A percentile compares a stretch with the other conserved stretches of the same genome.
These are phyloP conservation scores for Myotis yumanensis DNA, from an alignment of 2,113 vertebrate genomes.

Conservation along the genomic window DNA sequence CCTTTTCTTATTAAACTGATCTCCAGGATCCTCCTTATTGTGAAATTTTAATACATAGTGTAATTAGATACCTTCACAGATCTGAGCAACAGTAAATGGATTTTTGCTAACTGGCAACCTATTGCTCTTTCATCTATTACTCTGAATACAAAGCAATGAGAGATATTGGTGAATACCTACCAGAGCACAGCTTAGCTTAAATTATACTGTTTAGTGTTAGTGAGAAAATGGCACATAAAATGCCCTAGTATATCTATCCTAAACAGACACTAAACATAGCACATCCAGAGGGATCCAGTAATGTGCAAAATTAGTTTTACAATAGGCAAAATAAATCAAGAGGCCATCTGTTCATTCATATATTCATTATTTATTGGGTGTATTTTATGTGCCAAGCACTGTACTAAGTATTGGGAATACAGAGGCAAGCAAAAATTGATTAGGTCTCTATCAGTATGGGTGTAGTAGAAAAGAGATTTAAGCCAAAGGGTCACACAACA, in stretches of 20 bases:
- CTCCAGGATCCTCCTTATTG: constrained; percentile 26
- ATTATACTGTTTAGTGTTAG: neutral
- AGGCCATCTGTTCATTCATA: constrained; percentile 27
- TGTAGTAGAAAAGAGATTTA: neutral
- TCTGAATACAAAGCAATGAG: constrained; percentile 23
- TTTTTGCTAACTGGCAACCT: constrained; percentile 30
- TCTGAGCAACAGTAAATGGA: constrained; percentile 36
- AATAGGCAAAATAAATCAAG: constrained; percentile 20
- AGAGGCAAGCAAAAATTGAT: constrained; percentile 15
- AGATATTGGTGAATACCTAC: neutral
- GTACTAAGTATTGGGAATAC: neutral
- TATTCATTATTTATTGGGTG: constrained; percentile 1
- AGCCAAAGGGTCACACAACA: neutral
- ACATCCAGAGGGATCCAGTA: neutral
- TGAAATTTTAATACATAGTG: constrained; percentile 42
- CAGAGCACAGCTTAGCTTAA: neutral
- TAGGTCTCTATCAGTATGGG: neutral
- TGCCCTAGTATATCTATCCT: constrained; percentile 28
- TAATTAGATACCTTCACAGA: constrained; percentile 52
- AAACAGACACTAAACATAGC: neutral
- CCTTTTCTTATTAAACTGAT: constrained; percentile 27
- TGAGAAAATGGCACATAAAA: neutral
- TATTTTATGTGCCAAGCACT: constrained; percentile 27
- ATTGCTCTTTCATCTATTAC: constrained; percentile 37
- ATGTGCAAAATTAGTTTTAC: constrained; percentile 6